Conservation (phyloP, 2,797 vertebrate genomes). For the Mus minutoides region DNA sequence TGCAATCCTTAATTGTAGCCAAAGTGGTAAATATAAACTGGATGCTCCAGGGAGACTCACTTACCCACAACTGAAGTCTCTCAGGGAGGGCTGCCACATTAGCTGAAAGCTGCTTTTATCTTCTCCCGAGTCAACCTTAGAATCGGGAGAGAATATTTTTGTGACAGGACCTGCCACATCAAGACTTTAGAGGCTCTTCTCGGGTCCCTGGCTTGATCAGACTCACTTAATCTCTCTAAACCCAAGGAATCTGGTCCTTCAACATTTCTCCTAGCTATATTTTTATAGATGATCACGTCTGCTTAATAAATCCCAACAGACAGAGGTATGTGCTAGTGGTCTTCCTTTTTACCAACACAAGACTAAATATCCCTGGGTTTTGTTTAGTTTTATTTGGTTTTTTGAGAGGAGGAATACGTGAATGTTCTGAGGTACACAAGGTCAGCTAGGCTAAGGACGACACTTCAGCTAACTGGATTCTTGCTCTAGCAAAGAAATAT, state of each 20-base stretch:
- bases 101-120: background rate
- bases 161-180: background rate
- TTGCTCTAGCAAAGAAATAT: background rate
- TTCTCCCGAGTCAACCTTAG: background rate
- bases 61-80: background rate
- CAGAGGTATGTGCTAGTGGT: conserved; percentile 45
- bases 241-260: background rate
- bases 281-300: background rate
- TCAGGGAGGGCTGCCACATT: background rate
- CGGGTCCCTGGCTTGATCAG: background rate
- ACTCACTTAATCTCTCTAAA: background rate
- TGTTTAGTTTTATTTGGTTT: background rate
- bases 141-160: background rate
- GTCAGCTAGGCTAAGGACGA: background rate
- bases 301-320: background rate
- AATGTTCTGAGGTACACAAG: background rate
- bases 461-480: background rate
- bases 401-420: background rate
- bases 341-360: background rate
- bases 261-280: background rate
- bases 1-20: background rate
- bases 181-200: background rate
- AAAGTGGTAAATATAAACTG: background rate
- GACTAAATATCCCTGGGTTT: background rate
- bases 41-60: conserved; percentile 20